Evolutionary conservation across 2,888 invertebrate species (phyloP).

Genomic region (Graphium colonna): DNA sequence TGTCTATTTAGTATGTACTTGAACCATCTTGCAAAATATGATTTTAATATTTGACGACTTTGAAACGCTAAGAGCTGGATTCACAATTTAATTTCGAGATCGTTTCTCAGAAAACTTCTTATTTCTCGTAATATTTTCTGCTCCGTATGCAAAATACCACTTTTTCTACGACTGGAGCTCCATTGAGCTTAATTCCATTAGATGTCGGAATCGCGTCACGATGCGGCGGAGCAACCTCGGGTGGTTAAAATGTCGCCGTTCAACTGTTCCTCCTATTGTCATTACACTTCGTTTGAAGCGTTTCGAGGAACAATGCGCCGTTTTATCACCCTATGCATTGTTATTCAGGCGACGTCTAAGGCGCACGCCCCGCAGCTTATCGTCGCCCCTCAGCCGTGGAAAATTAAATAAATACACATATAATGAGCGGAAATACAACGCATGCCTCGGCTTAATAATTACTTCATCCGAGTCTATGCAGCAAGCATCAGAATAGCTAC

Average conservation of each 20-base stretch:
- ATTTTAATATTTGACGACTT: too few species aligned
- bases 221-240: slow-evolving; percentile 32
- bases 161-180: slow-evolving; percentile 39
- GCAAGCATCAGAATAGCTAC: too few species aligned
- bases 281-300: slow-evolving; percentile 31
- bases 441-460: slow-evolving; percentile 74
- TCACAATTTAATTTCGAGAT: slow-evolving; percentile 32
- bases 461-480: slow-evolving; percentile 59
- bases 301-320: slow-evolving; percentile 44
- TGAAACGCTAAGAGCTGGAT: too few species aligned
- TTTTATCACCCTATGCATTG: slow-evolving; percentile 70
- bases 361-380: slow-evolving; percentile 74
- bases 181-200: slow-evolving; percentile 49
- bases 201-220: slow-evolving; percentile 42
- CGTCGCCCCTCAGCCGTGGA: slow-evolving; percentile 73
- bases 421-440: slow-evolving; percentile 78
- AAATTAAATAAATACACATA: slow-evolving; percentile 79
- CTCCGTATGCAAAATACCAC: slow-evolving; percentile 37
- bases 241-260: slow-evolving; percentile 45
- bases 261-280: slow-evolving; percentile 33
- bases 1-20: too few species aligned
- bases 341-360: slow-evolving; percentile 71
- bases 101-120: slow-evolving; percentile 12
- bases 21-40: too few species aligned
- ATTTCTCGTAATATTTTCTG: slow-evolving; percentile 37